Percentiles rank a stretch among this genome's conserved stretches.
Evolutionary conservation across 2,113 vertebrate species (phyloP).

Genomic region (Stigmatopora argus): DNA sequence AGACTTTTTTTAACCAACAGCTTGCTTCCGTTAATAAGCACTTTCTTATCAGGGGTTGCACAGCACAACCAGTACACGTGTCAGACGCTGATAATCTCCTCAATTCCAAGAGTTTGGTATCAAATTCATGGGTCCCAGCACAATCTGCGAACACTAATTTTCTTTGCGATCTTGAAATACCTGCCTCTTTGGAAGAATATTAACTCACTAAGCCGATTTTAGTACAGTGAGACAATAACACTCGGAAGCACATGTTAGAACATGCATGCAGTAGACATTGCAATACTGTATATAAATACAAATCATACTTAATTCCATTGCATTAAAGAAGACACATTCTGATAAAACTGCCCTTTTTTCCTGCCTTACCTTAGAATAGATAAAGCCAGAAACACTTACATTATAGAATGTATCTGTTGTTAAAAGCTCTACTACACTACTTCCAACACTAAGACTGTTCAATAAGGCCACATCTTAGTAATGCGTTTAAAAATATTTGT

Average conservation of each 20-base stretch:
- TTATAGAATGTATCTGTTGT: background rate
- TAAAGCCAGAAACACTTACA: too few species aligned
- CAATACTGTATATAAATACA: background rate
- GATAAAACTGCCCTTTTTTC: background rate
- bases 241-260: background rate
- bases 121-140: background rate
- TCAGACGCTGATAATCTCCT: slow-evolving; percentile 40
- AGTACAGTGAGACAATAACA: background rate
- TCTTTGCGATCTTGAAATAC: background rate
- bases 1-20: slow-evolving; percentile 1
- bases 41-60: slow-evolving; percentile 48
- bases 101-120: slow-evolving; percentile 35
- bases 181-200: background rate
- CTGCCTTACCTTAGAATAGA: background rate
- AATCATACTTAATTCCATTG: background rate
- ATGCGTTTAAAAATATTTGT: slow-evolving; percentile 61
- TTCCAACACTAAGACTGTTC: slow-evolving; percentile 3
- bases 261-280: background rate
- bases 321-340: background rate
- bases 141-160: background rate
- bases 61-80: slow-evolving; percentile 37
- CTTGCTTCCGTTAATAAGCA: slow-evolving; percentile 35
- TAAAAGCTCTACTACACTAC: background rate
- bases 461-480: slow-evolving; percentile 37
- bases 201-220: background rate